Evolutionary conservation across 2,888 invertebrate genomes (phyloP), one percentile per base, ranked within the genome.

Genomic region (Agrotis ipsilon): DNA sequence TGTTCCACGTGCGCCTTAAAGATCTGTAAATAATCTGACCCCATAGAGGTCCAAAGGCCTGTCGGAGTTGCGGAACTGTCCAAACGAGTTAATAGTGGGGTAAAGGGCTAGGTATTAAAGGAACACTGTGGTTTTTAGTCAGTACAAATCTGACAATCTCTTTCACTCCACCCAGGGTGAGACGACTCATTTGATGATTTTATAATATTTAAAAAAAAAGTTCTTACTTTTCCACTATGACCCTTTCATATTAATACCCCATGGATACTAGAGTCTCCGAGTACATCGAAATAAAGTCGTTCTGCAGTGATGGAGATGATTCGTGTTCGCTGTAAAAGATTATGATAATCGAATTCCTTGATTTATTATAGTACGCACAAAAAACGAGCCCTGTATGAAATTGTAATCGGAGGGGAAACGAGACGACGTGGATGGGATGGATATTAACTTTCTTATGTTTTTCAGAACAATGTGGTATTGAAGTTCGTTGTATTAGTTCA

Each of bases 261-360:
- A 13, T 5, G 11, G 45, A 45, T 16, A 3, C 6, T 13, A 39
- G 60, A 61, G 64, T 73, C 11, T 13, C 11, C 21, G 60, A 59
- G 68, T 75, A 75, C 70, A 80, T 64, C 74, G 78, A 72, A 67
- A 78, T 73, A 82, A 80, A 82, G 77, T 72, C 64, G 75, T 84
- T 80, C 75, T 68, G 58, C 39, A 60, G 68, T 81, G 81, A 82
- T 74, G 76, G 60, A 79, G 74, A 84, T 82, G 86, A 81, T 76
- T 86, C 67, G 69, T 80, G 78, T 70, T 70, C 77, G 77, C 70
- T 80, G 83, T 82, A 84, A 85, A 85, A 85, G 75, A 80, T 85
- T 86, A 85, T 86, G 85, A 73, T 84, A 85, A 85, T 85, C 81
- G 85, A 85, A 85, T 84, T 84, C 39, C 77, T 68, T 86, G 86